Evolutionary conservation across 2,888 invertebrate genomes (phyloP), one percentile per base, ranked within the genome.

Genomic region (Chymomyza procnemis): DNA sequence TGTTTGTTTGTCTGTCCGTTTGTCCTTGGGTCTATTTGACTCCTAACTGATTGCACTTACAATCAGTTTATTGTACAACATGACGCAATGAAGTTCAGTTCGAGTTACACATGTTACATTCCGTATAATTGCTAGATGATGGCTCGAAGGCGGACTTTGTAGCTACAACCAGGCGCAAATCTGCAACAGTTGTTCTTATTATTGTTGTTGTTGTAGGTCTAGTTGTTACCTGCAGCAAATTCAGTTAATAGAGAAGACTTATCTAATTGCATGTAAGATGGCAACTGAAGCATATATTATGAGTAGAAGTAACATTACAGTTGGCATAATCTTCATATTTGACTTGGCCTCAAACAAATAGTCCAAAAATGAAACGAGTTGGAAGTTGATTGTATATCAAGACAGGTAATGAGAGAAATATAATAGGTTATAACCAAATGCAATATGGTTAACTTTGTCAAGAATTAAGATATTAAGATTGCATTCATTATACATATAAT

Each of bases 11-110:
- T 12, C 34, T 1, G 34, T 41, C 34, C 8, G 6, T 34, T 8
- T 4, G 64, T 22, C 22, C 22, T 22, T 4, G 2, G 22, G 22
- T 2, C 2, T 26, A 26, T 26, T 26, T 71, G 64, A 61, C 67
- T 76, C 69, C 64, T 67, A 78, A 78, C 80, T 78, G 80, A 78
- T 80, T 78, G 78, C 78, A 75, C 71, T 72, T 79, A 79, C 81
- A 86, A 81, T 84, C 80, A 79, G 80, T 79, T 80, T 71, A 66
- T 81, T 81, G 68, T 81, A 67, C 57, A 64, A 64, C 58, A 12
- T 18, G 16, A 61, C 64, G 46, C 47, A 67, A 46, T 54, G 56
- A 41, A 21, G 18, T 57, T 30, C 50, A 50, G 50, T 50, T 50
- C 18, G 50, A 50, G 50, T 50, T 50, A 41, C 54, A 41, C 68